These are phyloP conservation scores for Discoglossus pictus DNA, from an alignment of 2,797 vertebrate species.

Conservation along the genomic window DNA sequence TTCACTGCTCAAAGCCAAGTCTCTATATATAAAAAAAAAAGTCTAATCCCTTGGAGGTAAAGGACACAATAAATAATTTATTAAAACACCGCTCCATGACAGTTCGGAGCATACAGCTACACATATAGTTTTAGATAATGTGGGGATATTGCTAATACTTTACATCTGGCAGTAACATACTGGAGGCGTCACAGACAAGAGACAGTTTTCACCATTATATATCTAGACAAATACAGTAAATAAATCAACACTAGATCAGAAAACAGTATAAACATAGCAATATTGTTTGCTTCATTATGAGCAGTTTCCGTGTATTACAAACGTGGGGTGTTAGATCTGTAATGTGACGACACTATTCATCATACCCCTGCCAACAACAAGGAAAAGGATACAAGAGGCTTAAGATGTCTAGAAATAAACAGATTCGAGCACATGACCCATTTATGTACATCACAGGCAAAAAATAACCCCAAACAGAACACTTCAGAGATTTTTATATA, in stretches of 20 bases:
- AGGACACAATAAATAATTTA: conserved; percentile 35
- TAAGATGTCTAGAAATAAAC: too few species aligned
- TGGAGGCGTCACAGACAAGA: conserved; percentile 3
- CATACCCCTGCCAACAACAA: too few species aligned
- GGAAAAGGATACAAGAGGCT: too few species aligned
- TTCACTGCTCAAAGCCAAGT: not conserved
- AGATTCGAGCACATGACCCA: too few species aligned
- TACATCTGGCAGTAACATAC: conserved; percentile 11
- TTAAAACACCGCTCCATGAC: conserved; percentile 1
- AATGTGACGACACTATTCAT: too few species aligned
- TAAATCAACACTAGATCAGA: conserved; percentile 13
- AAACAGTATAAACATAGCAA: conserved; percentile 17
- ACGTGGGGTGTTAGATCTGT: not conserved
- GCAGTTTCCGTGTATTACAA: not conserved
- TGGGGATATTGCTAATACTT: conserved; percentile 14
- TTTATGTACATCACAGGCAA: too few species aligned
- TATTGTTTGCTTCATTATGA: not conserved
- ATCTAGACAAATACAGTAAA: conserved; percentile 24
- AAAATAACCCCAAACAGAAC: too few species aligned
- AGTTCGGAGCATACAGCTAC: conserved; percentile 1
- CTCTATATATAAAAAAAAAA: conserved; percentile 6
- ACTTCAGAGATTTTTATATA: too few species aligned
- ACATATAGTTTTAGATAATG: conserved; percentile 4
- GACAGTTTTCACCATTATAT: conserved; percentile 16
- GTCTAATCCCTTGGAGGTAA: conserved; percentile 16